These are phyloP conservation scores for Nipponia nippon DNA, from an alignment of 2,113 vertebrate species.

Conservation along the genomic window DNA sequence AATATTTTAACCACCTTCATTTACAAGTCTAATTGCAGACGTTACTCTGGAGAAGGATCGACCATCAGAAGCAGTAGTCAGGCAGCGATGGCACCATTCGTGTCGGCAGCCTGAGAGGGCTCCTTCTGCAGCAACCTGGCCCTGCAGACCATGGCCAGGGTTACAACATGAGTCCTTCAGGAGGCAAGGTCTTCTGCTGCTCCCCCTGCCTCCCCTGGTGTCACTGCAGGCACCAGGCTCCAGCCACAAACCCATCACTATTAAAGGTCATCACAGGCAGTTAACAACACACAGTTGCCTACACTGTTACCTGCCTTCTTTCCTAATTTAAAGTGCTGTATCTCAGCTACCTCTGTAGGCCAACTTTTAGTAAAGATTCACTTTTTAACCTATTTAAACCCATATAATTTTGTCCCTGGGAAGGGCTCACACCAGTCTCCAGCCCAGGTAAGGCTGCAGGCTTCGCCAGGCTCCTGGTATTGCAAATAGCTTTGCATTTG, in stretches of 20 bases:
- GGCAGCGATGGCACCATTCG: rapidly evolving
- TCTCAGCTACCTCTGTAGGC: no score
- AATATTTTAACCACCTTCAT: conserved; percentile 42
- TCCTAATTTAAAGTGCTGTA: not conserved
- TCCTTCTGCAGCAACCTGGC: not conserved
- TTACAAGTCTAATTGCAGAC: not conserved
- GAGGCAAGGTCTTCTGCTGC: not conserved
- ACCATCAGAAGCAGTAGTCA: not conserved
- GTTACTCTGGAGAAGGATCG: not conserved
- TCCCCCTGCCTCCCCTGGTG: rapidly evolving
- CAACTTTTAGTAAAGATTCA: not conserved
- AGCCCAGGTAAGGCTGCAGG: no score
- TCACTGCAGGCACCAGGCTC: not conserved
- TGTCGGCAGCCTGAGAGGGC: not conserved
- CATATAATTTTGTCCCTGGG: not conserved
- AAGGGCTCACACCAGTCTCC: not conserved
- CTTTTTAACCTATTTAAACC: not conserved
- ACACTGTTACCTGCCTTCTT: not conserved
- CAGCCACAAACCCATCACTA: not conserved
- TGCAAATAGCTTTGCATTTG: not conserved
- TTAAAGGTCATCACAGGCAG: not conserved
- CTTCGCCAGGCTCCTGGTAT: not conserved
- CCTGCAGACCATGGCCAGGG: not conserved
- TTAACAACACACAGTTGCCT: rapidly evolving
- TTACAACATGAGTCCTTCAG: not conserved